Percentiles rank a stretch among this genome's conserved stretches.
Evolutionary conservation across 2,888 invertebrate genomes (phyloP).

Genomic region (Therioaphis trifolii): DNA sequence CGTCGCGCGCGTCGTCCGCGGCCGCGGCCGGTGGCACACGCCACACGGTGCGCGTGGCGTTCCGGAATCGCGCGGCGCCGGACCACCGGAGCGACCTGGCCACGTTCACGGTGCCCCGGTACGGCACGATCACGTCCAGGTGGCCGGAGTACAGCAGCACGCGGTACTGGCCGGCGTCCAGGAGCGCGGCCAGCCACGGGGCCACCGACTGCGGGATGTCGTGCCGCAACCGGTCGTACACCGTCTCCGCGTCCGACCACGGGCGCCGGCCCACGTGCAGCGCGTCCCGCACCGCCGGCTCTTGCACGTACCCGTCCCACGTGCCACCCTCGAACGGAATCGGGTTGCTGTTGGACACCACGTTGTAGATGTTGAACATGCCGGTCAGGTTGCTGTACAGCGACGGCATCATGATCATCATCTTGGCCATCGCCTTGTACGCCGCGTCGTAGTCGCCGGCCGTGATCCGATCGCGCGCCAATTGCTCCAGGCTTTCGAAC

Average conservation of each 20-base stretch:
- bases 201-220: conserved; percentile 88
- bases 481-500: background rate
- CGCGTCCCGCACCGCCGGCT: conserved; percentile 68
- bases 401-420: conserved; percentile 75
- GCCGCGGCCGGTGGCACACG: conserved; percentile 69
- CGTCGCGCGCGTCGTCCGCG: background rate
- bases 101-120: conserved; percentile 85
- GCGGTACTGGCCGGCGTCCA: conserved; percentile 73
- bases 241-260: conserved; percentile 74
- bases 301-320: conserved; percentile 65
- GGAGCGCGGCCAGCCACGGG: conserved; percentile 77
- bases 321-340: conserved; percentile 68
- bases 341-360: conserved; percentile 71
- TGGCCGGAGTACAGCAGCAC: conserved; percentile 91
- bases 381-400: conserved; percentile 81
- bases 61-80: conserved; percentile 76
- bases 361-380: conserved; percentile 80
- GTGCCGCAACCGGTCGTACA: conserved; percentile 77
- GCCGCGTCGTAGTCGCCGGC: conserved; percentile 77
- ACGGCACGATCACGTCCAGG: conserved; percentile 90
- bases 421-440: conserved; percentile 77
- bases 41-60: conserved; percentile 78
- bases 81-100: conserved; percentile 79
- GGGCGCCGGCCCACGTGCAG: conserved; percentile 87
- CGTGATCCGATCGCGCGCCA: conserved; percentile 69